Base-by-base conservation (phyloP, 2,113 vertebrate species). In the Sterrhoptilus dennistouni region DNA sequence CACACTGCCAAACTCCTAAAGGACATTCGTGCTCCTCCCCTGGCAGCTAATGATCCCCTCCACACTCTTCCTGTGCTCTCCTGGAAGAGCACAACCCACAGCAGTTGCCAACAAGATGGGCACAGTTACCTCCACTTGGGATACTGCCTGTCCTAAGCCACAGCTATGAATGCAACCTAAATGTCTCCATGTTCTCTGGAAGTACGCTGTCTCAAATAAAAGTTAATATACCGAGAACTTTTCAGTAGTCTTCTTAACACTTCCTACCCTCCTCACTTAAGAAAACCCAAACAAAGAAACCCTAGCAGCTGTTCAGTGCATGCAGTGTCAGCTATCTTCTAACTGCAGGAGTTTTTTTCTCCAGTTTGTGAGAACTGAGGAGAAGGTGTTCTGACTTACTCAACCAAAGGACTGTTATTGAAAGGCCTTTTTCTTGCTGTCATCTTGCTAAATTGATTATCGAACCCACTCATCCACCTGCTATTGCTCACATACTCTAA, bases 401-500 rank as follows among this genome's bases (percentile, higher is more conserved):
- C 35, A 61, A n/a, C 8, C 23, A 22, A 44, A 80, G 8, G 18
- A 63, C 2, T 47, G 4, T 14, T 42, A 61, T 0, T 2, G 1
- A 91, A 93, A 83, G 25, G 57, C 15, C n/a, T 54, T 65, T 77
- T n/a, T 14, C 69, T 47, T 35, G 42, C 79, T 42, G 15, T 49
- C 52, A 63, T 47, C 36, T 9, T 8, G 6, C 54, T 40, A 81
- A 91, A 85, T 11, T 59, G 47, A 61, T 1, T 7, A 35, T 6
- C 16, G 40, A n/a, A 65, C 42, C 59, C n/a, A 35, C 47, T 13
- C 5, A 1, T 42, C 66, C 59, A 45, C 24, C 27, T 0, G 0
- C 29, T 54, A 45, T 19, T 9, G 1, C 63, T 60, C 63, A 35
- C 28, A 2, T 14, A 25, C 24, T 8, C 38, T 25, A 10, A 33